Evolutionary conservation across 1,140 invertebrate species (phyloP), one percentile per base, ranked within the genome.

Genomic region (Subanguina moxae): DNA sequence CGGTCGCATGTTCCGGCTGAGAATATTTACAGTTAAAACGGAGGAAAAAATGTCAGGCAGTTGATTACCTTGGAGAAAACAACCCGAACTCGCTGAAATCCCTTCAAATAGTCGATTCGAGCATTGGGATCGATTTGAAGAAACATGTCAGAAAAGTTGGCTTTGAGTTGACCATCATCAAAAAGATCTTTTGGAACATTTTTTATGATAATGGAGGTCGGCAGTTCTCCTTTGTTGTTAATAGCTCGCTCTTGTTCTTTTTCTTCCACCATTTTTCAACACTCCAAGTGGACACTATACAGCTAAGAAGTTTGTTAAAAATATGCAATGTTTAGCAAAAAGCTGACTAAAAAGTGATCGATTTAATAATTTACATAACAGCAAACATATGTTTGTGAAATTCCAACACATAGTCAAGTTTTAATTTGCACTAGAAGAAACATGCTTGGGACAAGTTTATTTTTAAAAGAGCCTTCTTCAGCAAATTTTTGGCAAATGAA

Each of bases 91-190:
- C 79, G 68, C 62, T 76, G 70, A 69, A 81, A 81, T 45, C 75
- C 61, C 56, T 79, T 80, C 25, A 81, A 62, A 65, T 76, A 81
- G 62, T 81, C 80, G 62, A 80, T 82, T 32, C 76, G 80, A 21
- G 76, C 67, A 32, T 72, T 58, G 9, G 72, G 42, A 25, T 75
- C 68, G 46, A 81, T 76, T 69, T 81, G 76, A 25, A 61, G 64
- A 68, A 81, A 81, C 38, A 81, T 56, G 21, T 76, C 48, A 0
- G 76, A 59, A 67, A 81, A 81, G 45, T 81, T 81, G 25, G 62
- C 52, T 45, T 79, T 79, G 28, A 78, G 62, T 52, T 76, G 68
- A 17, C 28, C 52, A 27, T 80, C 65, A 23, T 70, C 73, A 65
- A 78, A 80, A 15, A 80, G 65, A 56, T 75, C 71, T 57, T 68